Conservation (phyloP, 2,797 vertebrate genomes). For the Prunella strophiata region DNA sequence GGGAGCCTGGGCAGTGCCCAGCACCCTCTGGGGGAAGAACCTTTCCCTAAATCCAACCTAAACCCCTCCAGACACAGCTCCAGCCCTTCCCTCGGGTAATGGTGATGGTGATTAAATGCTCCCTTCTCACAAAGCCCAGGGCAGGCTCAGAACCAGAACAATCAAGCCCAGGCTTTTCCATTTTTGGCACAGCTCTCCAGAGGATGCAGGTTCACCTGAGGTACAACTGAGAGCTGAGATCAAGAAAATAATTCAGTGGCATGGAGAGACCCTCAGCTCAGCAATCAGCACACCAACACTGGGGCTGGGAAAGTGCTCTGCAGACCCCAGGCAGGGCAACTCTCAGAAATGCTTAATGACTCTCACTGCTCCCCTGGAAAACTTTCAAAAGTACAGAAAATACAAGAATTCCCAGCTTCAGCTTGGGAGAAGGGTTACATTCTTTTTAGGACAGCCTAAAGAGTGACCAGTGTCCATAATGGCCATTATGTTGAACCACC, state of each 20-base stretch:
- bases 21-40: background rate
- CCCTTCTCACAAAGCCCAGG: background rate
- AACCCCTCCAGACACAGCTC: rapidly evolving
- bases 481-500: background rate
- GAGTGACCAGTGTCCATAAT: background rate
- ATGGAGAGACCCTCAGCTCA: background rate
- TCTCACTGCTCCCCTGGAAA: background rate
- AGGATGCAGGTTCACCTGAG: background rate
- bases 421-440: background rate
- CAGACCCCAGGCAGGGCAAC: background rate
- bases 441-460: background rate
- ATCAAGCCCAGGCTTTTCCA: background rate
- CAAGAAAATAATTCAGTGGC: background rate
- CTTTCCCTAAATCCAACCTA: rapidly evolving
- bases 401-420: background rate
- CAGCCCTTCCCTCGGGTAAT: rapidly evolving
- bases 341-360: background rate
- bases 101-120: background rate
- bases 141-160: background rate
- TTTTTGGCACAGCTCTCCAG: background rate
- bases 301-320: background rate
- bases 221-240: background rate
- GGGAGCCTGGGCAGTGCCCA: background rate
- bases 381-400: background rate
- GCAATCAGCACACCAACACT: background rate